A percentile compares a stretch with the other conserved stretches of the same genome.
Evolutionary conservation across 2,888 invertebrate genomes (phyloP).

Genomic region (Ennomos quercinarius): DNA sequence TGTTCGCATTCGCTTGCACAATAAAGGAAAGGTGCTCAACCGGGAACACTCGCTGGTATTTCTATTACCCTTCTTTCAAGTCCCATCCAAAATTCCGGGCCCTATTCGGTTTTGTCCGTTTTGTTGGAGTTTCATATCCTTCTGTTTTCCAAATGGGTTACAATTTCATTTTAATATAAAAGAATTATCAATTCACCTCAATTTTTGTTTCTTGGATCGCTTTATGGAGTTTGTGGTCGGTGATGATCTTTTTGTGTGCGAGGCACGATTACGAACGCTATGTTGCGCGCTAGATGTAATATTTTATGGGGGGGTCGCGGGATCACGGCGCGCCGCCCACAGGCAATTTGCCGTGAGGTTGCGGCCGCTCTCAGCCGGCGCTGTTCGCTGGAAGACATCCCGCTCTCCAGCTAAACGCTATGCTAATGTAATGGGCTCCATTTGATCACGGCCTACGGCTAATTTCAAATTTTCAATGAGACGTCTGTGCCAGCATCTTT

Average conservation of each 20-base stretch:
- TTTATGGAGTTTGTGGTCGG: slow-evolving; percentile 20
- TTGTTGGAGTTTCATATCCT: slow-evolving; percentile 77
- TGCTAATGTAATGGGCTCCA: slow-evolving; percentile 82
- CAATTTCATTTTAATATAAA: slow-evolving; percentile 76
- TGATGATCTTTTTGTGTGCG: slow-evolving; percentile 38
- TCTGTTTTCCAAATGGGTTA: slow-evolving; percentile 77
- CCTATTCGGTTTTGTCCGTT: slow-evolving; percentile 70
- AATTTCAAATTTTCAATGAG: slow-evolving; percentile 80
- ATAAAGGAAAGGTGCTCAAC: slow-evolving; percentile 49
- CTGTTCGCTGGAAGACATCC: slow-evolving; percentile 58
- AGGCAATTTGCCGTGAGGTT: slow-evolving; percentile 74
- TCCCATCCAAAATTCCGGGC: slow-evolving; percentile 63
- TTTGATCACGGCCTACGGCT: slow-evolving; percentile 80
- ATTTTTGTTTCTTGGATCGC: slow-evolving; percentile 41
- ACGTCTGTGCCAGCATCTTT: slow-evolving; percentile 71
- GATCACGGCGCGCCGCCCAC: slow-evolving; percentile 78
- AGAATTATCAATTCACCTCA: slow-evolving; percentile 53
- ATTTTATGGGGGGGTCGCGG: slow-evolving; percentile 77
- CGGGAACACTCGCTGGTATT: slow-evolving; percentile 46
- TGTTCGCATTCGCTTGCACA: slow-evolving; percentile 41
- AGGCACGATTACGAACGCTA: slow-evolving; percentile 20
- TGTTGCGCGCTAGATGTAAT: slow-evolving; percentile 60
- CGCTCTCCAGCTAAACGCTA: slow-evolving; percentile 77
- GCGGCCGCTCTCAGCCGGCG: slow-evolving; percentile 57
- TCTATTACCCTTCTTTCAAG: slow-evolving; percentile 62